These are phyloP conservation scores for Pseudochromis fuscus DNA, from an alignment of 2,797 vertebrate genomes.

Conservation along the genomic window DNA sequence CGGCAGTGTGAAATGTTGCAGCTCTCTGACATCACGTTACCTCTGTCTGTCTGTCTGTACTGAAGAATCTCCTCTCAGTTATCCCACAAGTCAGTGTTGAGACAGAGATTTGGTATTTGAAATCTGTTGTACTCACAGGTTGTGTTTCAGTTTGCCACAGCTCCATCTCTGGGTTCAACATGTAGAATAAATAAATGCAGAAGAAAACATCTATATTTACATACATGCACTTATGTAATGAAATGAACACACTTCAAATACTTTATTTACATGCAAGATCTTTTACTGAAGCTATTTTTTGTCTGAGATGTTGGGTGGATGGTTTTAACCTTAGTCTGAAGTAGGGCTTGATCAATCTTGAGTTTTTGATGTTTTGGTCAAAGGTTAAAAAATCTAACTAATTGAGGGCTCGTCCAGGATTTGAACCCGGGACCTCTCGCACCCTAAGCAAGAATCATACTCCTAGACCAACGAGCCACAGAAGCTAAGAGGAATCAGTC, in stretches of 20 bases:
- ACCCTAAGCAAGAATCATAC: conserved; percentile 84
- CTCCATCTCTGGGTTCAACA: background rate
- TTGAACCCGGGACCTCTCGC: conserved; percentile 81
- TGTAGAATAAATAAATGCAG: background rate
- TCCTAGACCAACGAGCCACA: conserved; percentile 82
- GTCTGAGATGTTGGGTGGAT: too few relatives aligned
- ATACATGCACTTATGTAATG: background rate
- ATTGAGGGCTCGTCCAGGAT: conserved; percentile 78
- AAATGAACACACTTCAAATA: too few relatives aligned
- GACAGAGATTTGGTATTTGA: too few relatives aligned
- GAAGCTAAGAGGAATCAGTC: too few relatives aligned
- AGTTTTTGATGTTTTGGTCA: too few relatives aligned
- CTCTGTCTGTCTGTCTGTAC: conserved; percentile 13
- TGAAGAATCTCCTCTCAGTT: background rate
- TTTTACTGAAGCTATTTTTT: too few relatives aligned
- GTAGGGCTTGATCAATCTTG: too few relatives aligned
- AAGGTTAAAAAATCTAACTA: too few relatives aligned
- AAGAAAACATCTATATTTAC: background rate
- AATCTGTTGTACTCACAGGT: background rate
- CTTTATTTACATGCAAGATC: too few relatives aligned
- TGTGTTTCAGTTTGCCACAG: background rate
- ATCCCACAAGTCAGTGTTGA: background rate
- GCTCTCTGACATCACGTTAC: conserved; percentile 34
- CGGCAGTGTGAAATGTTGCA: conserved; percentile 63
- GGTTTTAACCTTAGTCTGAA: too few relatives aligned